Conservation (phyloP, 2,888 invertebrate genomes). For the Carcina quercana region DNA sequence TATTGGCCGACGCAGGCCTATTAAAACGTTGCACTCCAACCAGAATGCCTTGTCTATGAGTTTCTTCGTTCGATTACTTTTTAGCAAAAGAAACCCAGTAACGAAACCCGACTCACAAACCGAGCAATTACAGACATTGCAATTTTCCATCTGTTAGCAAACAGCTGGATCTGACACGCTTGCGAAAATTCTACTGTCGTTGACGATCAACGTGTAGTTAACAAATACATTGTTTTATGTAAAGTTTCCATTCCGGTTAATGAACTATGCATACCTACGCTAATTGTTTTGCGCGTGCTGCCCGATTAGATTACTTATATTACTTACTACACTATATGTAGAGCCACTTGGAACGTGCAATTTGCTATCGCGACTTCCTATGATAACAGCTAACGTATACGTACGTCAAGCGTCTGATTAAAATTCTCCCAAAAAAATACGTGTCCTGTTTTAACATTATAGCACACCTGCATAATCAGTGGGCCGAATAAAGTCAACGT, state of each 20-base stretch:
- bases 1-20: conserved; percentile 36
- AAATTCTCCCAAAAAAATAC: conserved; percentile 3
- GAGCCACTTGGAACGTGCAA: conserved; percentile 36
- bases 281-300: conserved; percentile 42
- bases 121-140: conserved; percentile 27
- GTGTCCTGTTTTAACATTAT: not conserved
- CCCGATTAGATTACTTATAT: conserved; percentile 58
- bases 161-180: conserved; percentile 25
- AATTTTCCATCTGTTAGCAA: conserved; percentile 33
- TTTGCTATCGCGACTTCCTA: conserved; percentile 40
- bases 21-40: conserved; percentile 46
- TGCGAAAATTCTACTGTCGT: conserved; percentile 31
- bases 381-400: conserved; percentile 29
- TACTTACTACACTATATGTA: conserved; percentile 25
- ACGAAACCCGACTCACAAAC: conserved; percentile 27
- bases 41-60: conserved; percentile 47
- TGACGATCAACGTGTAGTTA: conserved; percentile 18
- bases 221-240: conserved; percentile 26
- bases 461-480: conserved; percentile 1
- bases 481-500: not conserved
- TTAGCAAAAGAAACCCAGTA: conserved; percentile 32
- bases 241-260: conserved; percentile 43
- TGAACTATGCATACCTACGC: conserved; percentile 37
- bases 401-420: conserved; percentile 23
- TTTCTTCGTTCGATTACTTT: conserved; percentile 39